Evolutionary conservation across 2,888 invertebrate genomes (phyloP).

Genomic region (Holacanthella duospinosa): DNA sequence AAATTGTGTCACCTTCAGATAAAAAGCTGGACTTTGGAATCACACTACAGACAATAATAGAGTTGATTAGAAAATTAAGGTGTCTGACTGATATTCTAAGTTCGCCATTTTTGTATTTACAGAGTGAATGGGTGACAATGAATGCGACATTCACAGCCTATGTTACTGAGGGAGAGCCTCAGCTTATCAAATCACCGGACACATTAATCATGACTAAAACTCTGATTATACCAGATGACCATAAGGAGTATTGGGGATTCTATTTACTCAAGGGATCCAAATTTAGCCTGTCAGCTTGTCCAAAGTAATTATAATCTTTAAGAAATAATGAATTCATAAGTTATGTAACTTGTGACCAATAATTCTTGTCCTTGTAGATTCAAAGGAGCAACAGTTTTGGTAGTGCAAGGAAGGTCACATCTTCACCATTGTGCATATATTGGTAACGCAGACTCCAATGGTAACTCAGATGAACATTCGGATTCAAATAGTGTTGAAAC

Average conservation of each 20-base stretch:
- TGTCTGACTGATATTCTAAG: too few relatives aligned
- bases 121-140: slow-evolving; percentile 58
- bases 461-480: slow-evolving; percentile 56
- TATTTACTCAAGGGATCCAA: slow-evolving; percentile 62
- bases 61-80: too few relatives aligned
- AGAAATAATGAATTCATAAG: background rate
- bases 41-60: too few relatives aligned
- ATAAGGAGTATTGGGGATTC: slow-evolving; percentile 63
- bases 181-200: slow-evolving; percentile 49
- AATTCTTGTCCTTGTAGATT: slow-evolving; percentile 47
- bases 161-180: slow-evolving; percentile 54
- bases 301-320: slow-evolving; percentile 42
- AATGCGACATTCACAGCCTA: slow-evolving; percentile 68
- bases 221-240: slow-evolving; percentile 60
- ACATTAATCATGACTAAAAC: slow-evolving; percentile 60
- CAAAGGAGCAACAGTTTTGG: slow-evolving; percentile 64
- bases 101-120: too few relatives aligned
- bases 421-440: slow-evolving; percentile 69
- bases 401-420: slow-evolving; percentile 65
- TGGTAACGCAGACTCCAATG: slow-evolving; percentile 62
- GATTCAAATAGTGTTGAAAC: slow-evolving; percentile 16
- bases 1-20: too few relatives aligned
- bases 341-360: background rate
- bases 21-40: too few relatives aligned
- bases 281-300: slow-evolving; percentile 64